Evolutionary conservation across 1,140 invertebrate genomes (phyloP).

Genomic region (Galleria mellonella): DNA sequence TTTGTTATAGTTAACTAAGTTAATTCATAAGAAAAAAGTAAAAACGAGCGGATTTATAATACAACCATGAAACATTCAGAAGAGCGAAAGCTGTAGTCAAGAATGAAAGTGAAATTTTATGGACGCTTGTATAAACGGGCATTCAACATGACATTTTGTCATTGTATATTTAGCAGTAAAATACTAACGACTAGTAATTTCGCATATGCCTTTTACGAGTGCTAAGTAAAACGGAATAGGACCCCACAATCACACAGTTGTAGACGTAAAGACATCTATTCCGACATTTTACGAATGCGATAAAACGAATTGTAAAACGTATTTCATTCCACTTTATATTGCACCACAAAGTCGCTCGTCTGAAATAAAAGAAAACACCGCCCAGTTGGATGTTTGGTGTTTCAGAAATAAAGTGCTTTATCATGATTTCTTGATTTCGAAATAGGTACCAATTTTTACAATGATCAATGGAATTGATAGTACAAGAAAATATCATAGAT

Average conservation of each 20-base stretch:
- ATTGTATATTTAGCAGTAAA: too few relatives aligned
- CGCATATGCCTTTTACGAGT: conserved; percentile 12
- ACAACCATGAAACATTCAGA: too few relatives aligned
- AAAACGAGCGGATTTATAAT: too few relatives aligned
- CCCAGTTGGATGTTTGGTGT: background rate
- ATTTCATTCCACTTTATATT: conserved; percentile 35
- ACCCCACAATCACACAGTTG: conserved; percentile 10
- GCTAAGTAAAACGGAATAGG: conserved; percentile 20
- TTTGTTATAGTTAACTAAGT: too few relatives aligned
- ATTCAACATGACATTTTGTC: too few relatives aligned
- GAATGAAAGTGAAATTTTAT: conserved; percentile 1
- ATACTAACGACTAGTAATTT: too few relatives aligned
- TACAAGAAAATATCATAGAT: too few relatives aligned
- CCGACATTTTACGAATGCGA: conserved; percentile 18
- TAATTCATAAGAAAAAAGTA: too few relatives aligned
- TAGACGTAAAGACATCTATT: conserved; percentile 6
- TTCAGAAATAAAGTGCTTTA: background rate
- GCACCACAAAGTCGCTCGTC: conserved; percentile 22
- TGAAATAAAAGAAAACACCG: conserved; percentile 10
- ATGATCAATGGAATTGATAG: too few relatives aligned
- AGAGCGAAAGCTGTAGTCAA: too few relatives aligned
- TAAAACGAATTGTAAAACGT: conserved; percentile 36
- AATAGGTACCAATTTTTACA: too few relatives aligned
- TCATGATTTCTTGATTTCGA: too few relatives aligned
- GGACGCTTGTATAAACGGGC: background rate